Evolutionary conservation across 2,113 vertebrate genomes (phyloP), one percentile per base, ranked within the genome.

Genomic region (Cavia aperea): DNA sequence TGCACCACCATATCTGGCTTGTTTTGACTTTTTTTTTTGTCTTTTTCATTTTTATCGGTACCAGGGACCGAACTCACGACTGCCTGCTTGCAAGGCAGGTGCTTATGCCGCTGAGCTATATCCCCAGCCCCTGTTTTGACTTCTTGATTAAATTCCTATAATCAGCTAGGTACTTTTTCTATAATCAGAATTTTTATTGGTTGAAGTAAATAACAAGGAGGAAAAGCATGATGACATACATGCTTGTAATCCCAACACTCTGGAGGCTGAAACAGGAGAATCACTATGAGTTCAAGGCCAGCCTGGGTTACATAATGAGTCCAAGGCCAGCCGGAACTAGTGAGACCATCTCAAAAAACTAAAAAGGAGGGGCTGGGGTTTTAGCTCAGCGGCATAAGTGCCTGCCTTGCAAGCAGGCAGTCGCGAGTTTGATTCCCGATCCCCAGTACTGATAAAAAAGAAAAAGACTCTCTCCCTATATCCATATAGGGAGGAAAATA

Each of bases 101-200:
- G 39, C 39, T 39, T 39, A 39, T 39, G 39, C 39, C 39, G 39
- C 39, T 39, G 39, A 39, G 39, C 39, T 39, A 39, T 39, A 39
- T 39, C 39, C 39, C 39, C 39, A 39, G 39, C 39, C 39, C 39
- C 39, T 39, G 39, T 39, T 72, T 54, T 54, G 78, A 36, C n/a
- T 93, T 96, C 93, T 88, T 89, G 46, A 88, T 95, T 93, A 95
- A 95, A 89, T 93, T 88, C n/a, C 36, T 84, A 21, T 73, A 79
- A 65, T 85, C 79, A 86, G 65, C 46, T 95, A 68, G 24, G 93
- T 89, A 83, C 77, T 94, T 92, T 87, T 92, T 86, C 79, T 15
- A 87, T 43, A 90, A 36, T 88, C 62, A 93, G 88, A 96, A 94
- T 4, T 81, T 92, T 63, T 65, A 63, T 85, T 89, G 49, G 87